Percentiles rank a stretch among this genome's conserved stretches.
Evolutionary conservation across 2,888 invertebrate species (phyloP).

Genomic region (Colletes collaris): DNA sequence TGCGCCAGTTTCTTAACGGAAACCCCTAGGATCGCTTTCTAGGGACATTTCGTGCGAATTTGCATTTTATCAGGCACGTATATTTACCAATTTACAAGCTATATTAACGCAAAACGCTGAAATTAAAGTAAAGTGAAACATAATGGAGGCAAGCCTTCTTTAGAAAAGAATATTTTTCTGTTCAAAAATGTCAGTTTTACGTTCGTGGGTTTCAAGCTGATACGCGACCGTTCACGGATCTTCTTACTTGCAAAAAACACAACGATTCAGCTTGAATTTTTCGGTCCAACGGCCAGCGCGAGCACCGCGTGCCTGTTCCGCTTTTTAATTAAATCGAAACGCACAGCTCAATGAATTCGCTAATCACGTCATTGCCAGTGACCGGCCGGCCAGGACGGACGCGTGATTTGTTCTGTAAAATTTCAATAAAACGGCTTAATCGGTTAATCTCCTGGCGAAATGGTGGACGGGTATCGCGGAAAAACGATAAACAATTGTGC

Average conservation of each 20-base stretch:
- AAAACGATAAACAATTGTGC: slow-evolving; percentile 21
- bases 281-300: not conserved
- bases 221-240: not conserved
- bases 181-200: no score
- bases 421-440: slow-evolving; percentile 53
- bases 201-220: no score
- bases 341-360: slow-evolving; percentile 37
- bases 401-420: slow-evolving; percentile 38
- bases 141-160: no score
- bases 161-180: no score
- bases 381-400: slow-evolving; percentile 31
- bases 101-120: no score
- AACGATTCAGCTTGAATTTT: slow-evolving; percentile 27
- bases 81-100: no score
- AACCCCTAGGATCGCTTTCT: no score
- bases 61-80: no score
- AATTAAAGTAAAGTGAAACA: no score
- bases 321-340: slow-evolving; percentile 51
- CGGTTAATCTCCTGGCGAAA: slow-evolving; percentile 40
- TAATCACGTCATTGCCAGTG: slow-evolving; percentile 48
- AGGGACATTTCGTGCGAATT: no score
- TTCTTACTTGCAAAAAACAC: slow-evolving; percentile 4
- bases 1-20: no score
- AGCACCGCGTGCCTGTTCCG: slow-evolving; percentile 16
- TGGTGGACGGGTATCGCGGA: slow-evolving; percentile 1